Conservation (phyloP, 2,888 invertebrate genomes). For the Drosophila anomelani region DNA sequence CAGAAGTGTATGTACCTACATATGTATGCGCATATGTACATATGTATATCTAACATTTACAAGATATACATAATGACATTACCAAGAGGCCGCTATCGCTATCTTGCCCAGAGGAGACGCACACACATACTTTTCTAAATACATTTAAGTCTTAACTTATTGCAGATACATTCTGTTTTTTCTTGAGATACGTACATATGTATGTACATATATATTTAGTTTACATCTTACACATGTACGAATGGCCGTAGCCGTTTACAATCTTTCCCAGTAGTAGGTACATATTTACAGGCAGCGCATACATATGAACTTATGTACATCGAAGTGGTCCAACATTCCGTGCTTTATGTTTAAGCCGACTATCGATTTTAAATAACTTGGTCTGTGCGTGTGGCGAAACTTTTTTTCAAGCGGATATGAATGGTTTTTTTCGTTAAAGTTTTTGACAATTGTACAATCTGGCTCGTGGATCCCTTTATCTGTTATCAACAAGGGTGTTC, state of each 20-base stretch:
- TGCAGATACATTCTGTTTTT: constrained; percentile 2
- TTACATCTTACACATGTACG: constrained; percentile 22
- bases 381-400: constrained; percentile 20
- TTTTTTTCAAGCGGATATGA: background rate
- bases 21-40: constrained; percentile 24
- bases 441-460: background rate
- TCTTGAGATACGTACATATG: constrained; percentile 2
- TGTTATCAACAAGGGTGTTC: constrained; percentile 6
- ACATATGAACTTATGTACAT: constrained; percentile 40
- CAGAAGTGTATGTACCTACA: constrained; percentile 29
- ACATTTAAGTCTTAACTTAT: background rate
- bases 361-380: constrained; percentile 37
- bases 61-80: constrained; percentile 26
- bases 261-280: constrained; percentile 20
- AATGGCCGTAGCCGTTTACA: constrained; percentile 20
- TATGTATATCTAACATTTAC: constrained; percentile 19
- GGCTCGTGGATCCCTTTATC: background rate
- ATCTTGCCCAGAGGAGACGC: background rate
- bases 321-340: constrained; percentile 35
- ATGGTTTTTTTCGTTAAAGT: background rate
- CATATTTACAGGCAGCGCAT: constrained; percentile 22
- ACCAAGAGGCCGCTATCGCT: constrained; percentile 30
- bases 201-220: background rate
- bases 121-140: constrained; percentile 3
- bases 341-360: constrained; percentile 36